phyloP scores from a whole-genome alignment of 2,888 invertebrate genomes.

The Odontocerum albicorne region DNA sequence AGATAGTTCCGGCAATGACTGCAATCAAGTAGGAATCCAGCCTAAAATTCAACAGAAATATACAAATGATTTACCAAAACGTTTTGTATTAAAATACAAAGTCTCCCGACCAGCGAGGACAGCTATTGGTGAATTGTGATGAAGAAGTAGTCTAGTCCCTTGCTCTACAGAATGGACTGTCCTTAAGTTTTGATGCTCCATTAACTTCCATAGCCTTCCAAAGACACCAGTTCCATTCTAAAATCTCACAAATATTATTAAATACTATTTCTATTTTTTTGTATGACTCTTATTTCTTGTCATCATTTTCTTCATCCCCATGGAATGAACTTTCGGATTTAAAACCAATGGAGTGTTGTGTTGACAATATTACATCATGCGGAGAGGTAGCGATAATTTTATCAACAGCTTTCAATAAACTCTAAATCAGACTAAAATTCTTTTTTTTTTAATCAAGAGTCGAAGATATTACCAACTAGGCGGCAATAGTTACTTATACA shows the following conservation, averaged over 20 bases:
- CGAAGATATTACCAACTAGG: too few relatives aligned
- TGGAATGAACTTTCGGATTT: too few relatives aligned
- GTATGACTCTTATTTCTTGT: background rate
- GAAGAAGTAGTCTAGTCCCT: conserved; percentile 63
- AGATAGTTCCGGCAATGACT: too few relatives aligned
- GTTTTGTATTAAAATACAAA: conserved; percentile 71
- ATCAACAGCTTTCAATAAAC: too few relatives aligned
- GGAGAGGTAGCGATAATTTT: too few relatives aligned
- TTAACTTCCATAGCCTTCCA: conserved; percentile 66
- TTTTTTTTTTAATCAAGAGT: too few relatives aligned
- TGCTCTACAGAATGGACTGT: conserved; percentile 71
- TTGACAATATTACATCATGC: too few relatives aligned
- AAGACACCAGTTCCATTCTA: conserved; percentile 78
- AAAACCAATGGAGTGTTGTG: too few relatives aligned
- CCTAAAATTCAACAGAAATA: too few relatives aligned
- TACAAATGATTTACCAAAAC: conserved; percentile 69
- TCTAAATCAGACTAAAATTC: too few relatives aligned
- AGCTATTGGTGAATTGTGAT: conserved; percentile 60
- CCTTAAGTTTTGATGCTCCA: conserved; percentile 62
- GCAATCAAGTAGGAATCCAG: too few relatives aligned
- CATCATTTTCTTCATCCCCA: background rate
- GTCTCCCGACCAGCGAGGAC: conserved; percentile 76
- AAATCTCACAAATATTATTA: background rate
- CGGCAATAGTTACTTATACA: too few relatives aligned
- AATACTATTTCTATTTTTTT: background rate